These are phyloP conservation scores for Turritopsis rubra DNA, from an alignment of 30 jellyfish, hydroid and myxozoan species.

Conservation along the genomic window DNA sequence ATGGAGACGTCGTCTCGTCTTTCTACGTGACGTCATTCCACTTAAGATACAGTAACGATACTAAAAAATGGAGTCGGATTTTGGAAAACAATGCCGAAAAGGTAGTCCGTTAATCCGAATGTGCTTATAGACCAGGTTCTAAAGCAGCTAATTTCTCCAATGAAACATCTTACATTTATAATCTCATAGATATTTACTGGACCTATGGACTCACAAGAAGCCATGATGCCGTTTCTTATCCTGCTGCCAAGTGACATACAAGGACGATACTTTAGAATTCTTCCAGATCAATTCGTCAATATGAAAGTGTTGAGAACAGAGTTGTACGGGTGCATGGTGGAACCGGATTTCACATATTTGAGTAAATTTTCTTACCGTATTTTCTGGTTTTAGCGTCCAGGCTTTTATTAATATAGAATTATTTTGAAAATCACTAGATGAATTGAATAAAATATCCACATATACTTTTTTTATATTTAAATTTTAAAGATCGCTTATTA, in stretches of 20 bases:
- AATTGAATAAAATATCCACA: too few relatives aligned
- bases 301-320: slow-evolving; percentile 52
- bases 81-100: slow-evolving; percentile 27
- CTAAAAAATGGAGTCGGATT: slow-evolving; percentile 38
- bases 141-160: too few relatives aligned
- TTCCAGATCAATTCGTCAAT: slow-evolving; percentile 37
- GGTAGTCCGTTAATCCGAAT: too few relatives aligned
- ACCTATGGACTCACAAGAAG: slow-evolving; percentile 40
- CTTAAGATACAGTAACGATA: slow-evolving; percentile 61
- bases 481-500: too few relatives aligned
- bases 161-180: too few relatives aligned
- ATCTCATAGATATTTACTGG: slow-evolving; percentile 16
- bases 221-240: slow-evolving; percentile 40
- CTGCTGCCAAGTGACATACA: slow-evolving; percentile 33
- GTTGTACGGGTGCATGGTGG: slow-evolving; percentile 68
- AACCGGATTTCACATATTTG: slow-evolving; percentile 28
- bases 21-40: slow-evolving; percentile 36
- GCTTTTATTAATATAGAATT: too few relatives aligned
- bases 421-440: too few relatives aligned
- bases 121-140: too few relatives aligned
- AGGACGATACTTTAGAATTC: slow-evolving; percentile 50
- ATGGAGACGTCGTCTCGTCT: slow-evolving; percentile 29
- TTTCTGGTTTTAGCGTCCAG: too few relatives aligned
- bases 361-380: too few relatives aligned
- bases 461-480: too few relatives aligned